These are phyloP conservation scores for Liolophura sinensis DNA, from an alignment of 1,140 invertebrate species.

Conservation along the genomic window DNA sequence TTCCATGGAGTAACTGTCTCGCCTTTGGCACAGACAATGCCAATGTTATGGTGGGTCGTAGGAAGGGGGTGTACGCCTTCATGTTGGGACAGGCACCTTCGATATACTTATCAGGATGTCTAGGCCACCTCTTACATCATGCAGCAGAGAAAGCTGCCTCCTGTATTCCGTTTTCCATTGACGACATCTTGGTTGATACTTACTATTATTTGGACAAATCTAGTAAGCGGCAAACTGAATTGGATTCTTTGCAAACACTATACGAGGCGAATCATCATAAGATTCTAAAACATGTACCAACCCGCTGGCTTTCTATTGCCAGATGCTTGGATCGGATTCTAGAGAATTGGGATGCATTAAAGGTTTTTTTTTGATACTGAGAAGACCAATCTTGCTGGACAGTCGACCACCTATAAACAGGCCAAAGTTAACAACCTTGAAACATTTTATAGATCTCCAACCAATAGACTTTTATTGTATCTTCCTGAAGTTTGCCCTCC, in stretches of 20 bases:
- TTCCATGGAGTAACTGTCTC: constrained; percentile 29
- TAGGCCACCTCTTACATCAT: constrained; percentile 14
- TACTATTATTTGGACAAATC: constrained; percentile 29
- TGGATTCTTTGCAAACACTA: constrained; percentile 13
- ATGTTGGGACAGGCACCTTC: constrained; percentile 12
- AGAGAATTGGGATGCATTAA: constrained; percentile 24
- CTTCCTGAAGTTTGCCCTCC: constrained; percentile 17
- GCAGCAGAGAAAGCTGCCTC: constrained; percentile 19
- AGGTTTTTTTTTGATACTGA: constrained; percentile 20
- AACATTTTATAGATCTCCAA: constrained; percentile 20
- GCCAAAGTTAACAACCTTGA: constrained; percentile 6
- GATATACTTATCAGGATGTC: constrained; percentile 15
- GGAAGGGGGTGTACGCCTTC: constrained; percentile 24
- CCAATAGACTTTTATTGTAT: constrained; percentile 20
- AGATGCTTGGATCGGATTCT: constrained; percentile 17
- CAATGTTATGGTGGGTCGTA: constrained; percentile 27
- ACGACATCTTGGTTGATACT: constrained; percentile 23
- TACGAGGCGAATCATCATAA: constrained; percentile 21
- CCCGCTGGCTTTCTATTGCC: constrained; percentile 30
- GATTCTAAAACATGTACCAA: constrained; percentile 27
- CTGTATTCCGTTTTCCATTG: constrained; percentile 9
- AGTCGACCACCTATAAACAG: constrained; percentile 1
- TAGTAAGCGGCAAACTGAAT: constrained; percentile 13
- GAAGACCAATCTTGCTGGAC: too few species aligned
- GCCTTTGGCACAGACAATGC: constrained; percentile 34